Evolutionary conservation across 2,113 vertebrate species (phyloP).

Genomic region (Nipponia nippon): DNA sequence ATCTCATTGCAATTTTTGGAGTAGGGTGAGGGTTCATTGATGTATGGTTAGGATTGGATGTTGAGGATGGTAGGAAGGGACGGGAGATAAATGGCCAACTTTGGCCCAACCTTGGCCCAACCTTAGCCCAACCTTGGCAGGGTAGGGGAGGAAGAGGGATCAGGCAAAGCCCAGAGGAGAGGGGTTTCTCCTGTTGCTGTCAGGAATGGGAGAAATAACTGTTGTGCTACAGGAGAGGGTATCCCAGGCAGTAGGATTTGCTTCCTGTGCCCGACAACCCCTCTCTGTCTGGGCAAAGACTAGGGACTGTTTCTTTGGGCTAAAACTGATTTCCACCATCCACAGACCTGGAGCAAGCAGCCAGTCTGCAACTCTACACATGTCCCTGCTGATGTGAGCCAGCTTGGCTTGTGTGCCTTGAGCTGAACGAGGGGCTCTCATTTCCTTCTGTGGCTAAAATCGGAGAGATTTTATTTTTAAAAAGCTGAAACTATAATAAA

Average conservation of each 20-base stretch:
- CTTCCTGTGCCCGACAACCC: neutral
- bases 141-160: neutral
- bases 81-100: neutral
- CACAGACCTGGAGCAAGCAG: neutral
- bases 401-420: neutral
- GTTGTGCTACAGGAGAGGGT: neutral
- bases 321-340: neutral
- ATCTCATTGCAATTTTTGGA: neutral
- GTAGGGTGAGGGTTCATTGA: neutral
- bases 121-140: neutral
- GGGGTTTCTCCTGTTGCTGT: neutral
- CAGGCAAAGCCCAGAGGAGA: neutral
- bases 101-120: no score
- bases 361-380: neutral
- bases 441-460: neutral
- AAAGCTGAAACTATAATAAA: neutral
- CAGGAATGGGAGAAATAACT: neutral
- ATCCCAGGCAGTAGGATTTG: neutral
- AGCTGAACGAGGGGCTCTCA: accelerated
- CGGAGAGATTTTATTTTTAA: neutral
- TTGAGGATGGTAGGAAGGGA: neutral
- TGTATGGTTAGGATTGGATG: neutral
- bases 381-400: neutral
- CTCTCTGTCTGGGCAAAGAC: neutral
- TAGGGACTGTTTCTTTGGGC: neutral